Percentiles rank a stretch among this genome's conserved stretches.
phyloP scores from a whole-genome alignment of 2,113 vertebrate genomes.

The Orientallactaga bullata region DNA sequence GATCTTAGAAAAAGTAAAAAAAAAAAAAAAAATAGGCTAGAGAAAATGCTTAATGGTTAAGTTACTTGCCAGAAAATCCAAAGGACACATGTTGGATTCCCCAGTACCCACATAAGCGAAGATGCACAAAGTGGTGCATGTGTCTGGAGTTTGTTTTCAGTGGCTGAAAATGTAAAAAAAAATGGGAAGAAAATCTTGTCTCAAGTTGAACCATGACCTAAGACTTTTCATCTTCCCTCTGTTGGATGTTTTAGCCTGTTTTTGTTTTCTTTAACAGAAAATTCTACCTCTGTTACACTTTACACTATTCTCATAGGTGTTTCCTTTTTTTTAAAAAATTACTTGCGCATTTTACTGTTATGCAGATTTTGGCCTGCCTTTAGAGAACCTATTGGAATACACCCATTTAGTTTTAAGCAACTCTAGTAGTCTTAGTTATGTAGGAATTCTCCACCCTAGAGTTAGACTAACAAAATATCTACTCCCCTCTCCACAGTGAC shows the following conservation, averaged over 20 bases:
- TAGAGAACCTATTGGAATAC: not conserved
- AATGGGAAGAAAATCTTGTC: not conserved
- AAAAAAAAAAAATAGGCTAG: no score
- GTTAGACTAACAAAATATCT: not conserved
- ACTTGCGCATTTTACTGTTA: not conserved
- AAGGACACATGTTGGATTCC: no score
- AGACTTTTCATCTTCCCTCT: not conserved
- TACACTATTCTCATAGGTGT: not conserved
- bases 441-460: not conserved
- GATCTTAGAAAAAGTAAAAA: not conserved
- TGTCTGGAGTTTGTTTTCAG: no score
- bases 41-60: no score
- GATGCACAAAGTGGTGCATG: no score
- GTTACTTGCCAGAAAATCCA: no score
- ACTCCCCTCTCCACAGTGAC: rapidly evolving
- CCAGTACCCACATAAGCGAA: no score
- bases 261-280: not conserved
- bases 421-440: not conserved
- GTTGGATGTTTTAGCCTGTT: not conserved
- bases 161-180: not conserved
- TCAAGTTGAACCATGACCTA: not conserved
- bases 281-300: not conserved
- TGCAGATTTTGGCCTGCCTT: not conserved
- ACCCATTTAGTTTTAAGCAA: not conserved
- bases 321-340: not conserved